These are phyloP conservation scores for Acromyrmex charruanus DNA, from an alignment of 1,140 invertebrate genomes.

Conservation along the genomic window DNA sequence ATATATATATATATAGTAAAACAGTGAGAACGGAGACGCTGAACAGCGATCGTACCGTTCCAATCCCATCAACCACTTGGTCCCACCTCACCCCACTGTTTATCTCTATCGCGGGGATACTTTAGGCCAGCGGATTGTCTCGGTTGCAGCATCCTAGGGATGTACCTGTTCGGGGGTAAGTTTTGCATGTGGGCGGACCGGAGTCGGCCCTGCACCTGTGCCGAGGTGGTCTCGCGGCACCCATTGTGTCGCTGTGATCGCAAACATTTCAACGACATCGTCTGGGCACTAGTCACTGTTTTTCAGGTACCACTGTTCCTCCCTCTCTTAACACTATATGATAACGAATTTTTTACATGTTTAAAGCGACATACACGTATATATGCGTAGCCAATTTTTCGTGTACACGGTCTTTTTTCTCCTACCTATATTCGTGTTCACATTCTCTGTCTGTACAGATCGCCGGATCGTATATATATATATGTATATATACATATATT, in stretches of 20 bases:
- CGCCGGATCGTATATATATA: conserved; percentile 34
- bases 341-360: conserved; percentile 3
- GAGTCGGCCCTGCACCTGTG: conserved; percentile 95
- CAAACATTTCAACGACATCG: conserved; percentile 98
- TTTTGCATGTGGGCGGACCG: conserved; percentile 98
- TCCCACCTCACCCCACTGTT: neutral
- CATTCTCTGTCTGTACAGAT: conserved; percentile 45
- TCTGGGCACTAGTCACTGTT: conserved; percentile 98
- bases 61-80: neutral
- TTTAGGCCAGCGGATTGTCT: conserved; percentile 85
- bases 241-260: conserved; percentile 97
- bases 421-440: conserved; percentile 26
- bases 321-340: conserved; percentile 58
- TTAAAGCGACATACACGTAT: conserved; percentile 47
- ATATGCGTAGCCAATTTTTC: conserved; percentile 13
- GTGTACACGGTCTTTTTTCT: conserved; percentile 34
- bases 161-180: conserved; percentile 99
- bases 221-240: conserved; percentile 94
- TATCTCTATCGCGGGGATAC: conserved; percentile 73
- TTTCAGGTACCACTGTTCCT: conserved; percentile 93
- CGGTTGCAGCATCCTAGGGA: conserved; percentile 96
- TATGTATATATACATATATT: conserved; percentile 27
- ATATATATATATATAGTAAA: neutral
- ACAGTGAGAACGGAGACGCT: conserved; percentile 41
- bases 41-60: neutral